Conservation (phyloP, 2,113 vertebrate genomes). For the Ascaphus truei region DNA sequence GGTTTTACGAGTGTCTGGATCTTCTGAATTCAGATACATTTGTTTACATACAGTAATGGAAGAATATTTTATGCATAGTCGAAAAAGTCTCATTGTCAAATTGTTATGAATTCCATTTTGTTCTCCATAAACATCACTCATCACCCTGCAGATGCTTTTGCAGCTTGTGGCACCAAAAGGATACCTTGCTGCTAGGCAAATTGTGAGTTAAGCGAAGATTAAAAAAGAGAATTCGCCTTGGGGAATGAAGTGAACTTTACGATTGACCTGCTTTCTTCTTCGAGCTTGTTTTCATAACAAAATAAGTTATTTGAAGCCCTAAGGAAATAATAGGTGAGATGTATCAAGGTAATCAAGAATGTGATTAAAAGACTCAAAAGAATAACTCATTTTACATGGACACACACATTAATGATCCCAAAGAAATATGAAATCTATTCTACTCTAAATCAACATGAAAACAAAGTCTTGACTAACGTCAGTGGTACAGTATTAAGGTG, state of each 20-base stretch:
- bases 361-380: slow-evolving; percentile 53
- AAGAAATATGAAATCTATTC: slow-evolving; percentile 57
- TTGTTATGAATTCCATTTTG: background rate
- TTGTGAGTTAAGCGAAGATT: slow-evolving; percentile 13
- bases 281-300: background rate
- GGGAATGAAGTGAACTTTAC: slow-evolving; percentile 6
- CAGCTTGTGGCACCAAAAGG: background rate
- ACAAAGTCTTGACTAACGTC: too few species aligned
- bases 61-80: background rate
- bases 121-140: slow-evolving; percentile 6
- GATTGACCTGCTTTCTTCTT: slow-evolving; percentile 27
- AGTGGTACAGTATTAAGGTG: too few species aligned
- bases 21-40: background rate
- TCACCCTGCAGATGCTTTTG: slow-evolving; percentile 1
- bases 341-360: slow-evolving; percentile 42
- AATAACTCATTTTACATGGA: slow-evolving; percentile 47
- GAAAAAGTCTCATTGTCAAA: background rate
- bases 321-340: slow-evolving; percentile 37
- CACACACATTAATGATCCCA: slow-evolving; percentile 53
- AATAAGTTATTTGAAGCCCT: slow-evolving; percentile 29
- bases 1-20: background rate
- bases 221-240: slow-evolving; percentile 1
- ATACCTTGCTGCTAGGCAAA: slow-evolving; percentile 19
- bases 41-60: background rate
- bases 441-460: too few species aligned